Evolutionary conservation across 2,113 vertebrate genomes (phyloP), one percentile per base, ranked within the genome.

Genomic region (Climacteris rufus): DNA sequence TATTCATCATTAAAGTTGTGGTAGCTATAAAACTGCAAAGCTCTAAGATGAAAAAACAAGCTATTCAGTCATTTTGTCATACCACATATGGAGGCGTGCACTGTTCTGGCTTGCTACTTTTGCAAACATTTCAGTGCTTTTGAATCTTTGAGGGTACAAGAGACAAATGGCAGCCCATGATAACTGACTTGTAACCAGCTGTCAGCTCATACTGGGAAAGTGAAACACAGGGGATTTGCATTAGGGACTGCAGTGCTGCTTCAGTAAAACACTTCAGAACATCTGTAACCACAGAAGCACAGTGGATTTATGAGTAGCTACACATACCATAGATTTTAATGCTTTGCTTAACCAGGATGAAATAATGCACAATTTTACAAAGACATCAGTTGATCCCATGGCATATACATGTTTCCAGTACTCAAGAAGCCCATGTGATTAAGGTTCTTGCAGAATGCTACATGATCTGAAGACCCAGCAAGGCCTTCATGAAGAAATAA

Each of bases 41-140:
- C 72, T 85, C 92, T 94, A 70, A 77, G 35, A 79, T 31, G 31
- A 61, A 93, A 91, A 87, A 90, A 84, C 70, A 91, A 90, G 53
- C 70, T 33, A 60, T 20, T 85, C 35, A 49, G 47, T 33, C 31
- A 4, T 66, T 80, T 70, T 56, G 39, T 77, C 79, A 70, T 35
- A 61, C 53, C 90, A 66, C 40, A 90, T 33, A 37, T 92, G 86
- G 92, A 87, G 52, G 25, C 12, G 40, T 37, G 76, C 53, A 9
- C 44, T 81, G 52, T 35, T 94, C 83, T 75, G 47, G 42, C 64
- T 77, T 63, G 52, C 33, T 70, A 31, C 59, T 88, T 85, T n/a
- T 68, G 42, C 87, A 74, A 77, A 75, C 28, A 33, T 35, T 24
- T n/a, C 31, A 63, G 27, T 30, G 56, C 19, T 86, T 56, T 11